Evolutionary conservation across 2,888 invertebrate genomes (phyloP).

Genomic region (Tolmerus cingulatus): DNA sequence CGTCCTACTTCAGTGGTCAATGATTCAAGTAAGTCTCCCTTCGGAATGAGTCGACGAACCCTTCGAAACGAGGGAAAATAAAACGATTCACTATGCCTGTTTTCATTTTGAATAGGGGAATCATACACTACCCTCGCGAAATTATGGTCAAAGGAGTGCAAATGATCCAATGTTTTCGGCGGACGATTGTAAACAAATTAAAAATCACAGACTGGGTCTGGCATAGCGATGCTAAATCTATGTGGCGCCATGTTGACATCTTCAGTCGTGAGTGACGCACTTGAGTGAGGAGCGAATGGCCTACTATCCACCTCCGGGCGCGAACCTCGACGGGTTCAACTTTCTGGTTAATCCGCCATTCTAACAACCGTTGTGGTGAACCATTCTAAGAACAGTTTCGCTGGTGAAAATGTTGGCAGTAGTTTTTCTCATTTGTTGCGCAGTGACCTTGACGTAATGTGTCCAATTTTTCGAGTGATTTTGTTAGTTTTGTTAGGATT

Average conservation of each 20-base stretch:
- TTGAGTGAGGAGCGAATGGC: background rate
- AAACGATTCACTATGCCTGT: background rate
- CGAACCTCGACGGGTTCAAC: background rate
- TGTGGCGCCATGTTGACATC: background rate
- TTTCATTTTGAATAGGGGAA: background rate
- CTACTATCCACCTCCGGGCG: background rate
- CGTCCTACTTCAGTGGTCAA: background rate
- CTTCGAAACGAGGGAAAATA: background rate
- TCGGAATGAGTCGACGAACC: background rate
- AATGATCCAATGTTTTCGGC: background rate
- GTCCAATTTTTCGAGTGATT: background rate
- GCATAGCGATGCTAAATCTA: background rate
- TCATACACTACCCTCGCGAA: background rate
- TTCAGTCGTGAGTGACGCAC: background rate
- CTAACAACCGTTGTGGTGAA: background rate
- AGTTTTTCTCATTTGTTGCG: background rate
- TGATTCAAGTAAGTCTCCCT: background rate
- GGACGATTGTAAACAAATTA: background rate
- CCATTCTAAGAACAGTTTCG: background rate
- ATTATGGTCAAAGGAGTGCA: background rate
- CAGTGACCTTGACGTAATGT: background rate
- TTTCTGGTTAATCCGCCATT: background rate
- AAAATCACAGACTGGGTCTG: background rate
- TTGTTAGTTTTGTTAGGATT: background rate
- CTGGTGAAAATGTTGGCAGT: background rate